phyloP scores from a whole-genome alignment of 1,140 invertebrate species.

The Hylyphantes graminicola region DNA sequence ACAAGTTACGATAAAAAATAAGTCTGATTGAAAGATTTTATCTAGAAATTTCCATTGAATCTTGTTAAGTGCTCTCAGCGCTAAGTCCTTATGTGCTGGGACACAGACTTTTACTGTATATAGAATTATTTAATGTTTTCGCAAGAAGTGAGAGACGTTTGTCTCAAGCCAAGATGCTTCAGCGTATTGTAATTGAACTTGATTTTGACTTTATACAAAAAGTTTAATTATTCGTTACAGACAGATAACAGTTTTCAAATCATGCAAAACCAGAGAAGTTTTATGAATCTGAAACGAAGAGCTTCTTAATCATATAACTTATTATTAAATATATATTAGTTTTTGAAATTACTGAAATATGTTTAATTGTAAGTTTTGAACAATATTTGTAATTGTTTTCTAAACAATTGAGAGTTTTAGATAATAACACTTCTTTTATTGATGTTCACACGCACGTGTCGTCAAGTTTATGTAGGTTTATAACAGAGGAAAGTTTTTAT shows the following conservation, averaged over 20 bases:
- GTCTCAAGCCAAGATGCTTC: slow-evolving; percentile 30
- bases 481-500: no score
- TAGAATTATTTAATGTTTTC: slow-evolving; percentile 50
- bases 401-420: no score
- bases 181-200: slow-evolving; percentile 1
- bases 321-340: not conserved
- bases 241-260: not conserved
- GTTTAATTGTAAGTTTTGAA: not conserved
- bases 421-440: no score
- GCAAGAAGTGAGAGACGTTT: not conserved
- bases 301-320: not conserved
- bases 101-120: slow-evolving; percentile 13
- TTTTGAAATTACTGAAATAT: not conserved
- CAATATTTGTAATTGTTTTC: no score
- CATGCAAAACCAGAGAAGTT: no score
- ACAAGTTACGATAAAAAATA: slow-evolving; percentile 56
- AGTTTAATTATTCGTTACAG: not conserved
- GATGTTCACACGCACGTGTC: no score
- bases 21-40: slow-evolving; percentile 2
- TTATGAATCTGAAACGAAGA: not conserved
- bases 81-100: not conserved
- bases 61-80: slow-evolving; percentile 4
- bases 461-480: no score
- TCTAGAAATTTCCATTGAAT: not conserved
- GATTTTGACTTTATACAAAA: not conserved